These are phyloP conservation scores for Petrolisthes manimaculis DNA, from an alignment of 2,888 invertebrate genomes.

Conservation along the genomic window DNA sequence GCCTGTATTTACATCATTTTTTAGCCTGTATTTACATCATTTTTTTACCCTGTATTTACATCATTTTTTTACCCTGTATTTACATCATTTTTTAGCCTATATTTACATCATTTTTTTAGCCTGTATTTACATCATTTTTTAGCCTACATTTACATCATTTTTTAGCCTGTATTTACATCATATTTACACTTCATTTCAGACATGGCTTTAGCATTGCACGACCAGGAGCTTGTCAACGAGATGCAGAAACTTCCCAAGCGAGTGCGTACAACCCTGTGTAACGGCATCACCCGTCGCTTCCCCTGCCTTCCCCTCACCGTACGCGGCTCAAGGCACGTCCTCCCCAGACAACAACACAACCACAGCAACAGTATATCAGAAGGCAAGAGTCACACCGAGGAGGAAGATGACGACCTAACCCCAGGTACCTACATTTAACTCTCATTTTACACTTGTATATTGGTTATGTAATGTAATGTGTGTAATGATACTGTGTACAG, in stretches of 20 bases:
- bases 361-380: neutral
- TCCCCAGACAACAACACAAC: neutral
- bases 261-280: conserved; percentile 52
- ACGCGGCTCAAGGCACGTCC: conserved; percentile 45
- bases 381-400: conserved; percentile 41
- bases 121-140: too few relatives aligned
- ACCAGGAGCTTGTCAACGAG: conserved; percentile 63
- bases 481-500: too few relatives aligned
- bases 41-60: too few relatives aligned
- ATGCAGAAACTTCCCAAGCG: conserved; percentile 55
- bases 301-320: conserved; percentile 52
- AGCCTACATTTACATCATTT: too few relatives aligned
- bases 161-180: too few relatives aligned
- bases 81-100: too few relatives aligned
- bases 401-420: conserved; percentile 59
- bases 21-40: too few relatives aligned
- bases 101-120: too few relatives aligned
- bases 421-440: conserved; percentile 39
- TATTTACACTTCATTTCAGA: conserved; percentile 27
- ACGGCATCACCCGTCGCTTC: conserved; percentile 56
- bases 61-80: too few relatives aligned
- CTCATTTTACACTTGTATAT: neutral
- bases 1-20: too few relatives aligned
- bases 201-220: conserved; percentile 56
- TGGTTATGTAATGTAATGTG: too few relatives aligned